Percentiles rank a stretch among this genome's conserved stretches.
These are phyloP conservation scores for Drosophila miranda DNA, from an alignment of 1,140 invertebrate genomes.

Conservation along the genomic window DNA sequence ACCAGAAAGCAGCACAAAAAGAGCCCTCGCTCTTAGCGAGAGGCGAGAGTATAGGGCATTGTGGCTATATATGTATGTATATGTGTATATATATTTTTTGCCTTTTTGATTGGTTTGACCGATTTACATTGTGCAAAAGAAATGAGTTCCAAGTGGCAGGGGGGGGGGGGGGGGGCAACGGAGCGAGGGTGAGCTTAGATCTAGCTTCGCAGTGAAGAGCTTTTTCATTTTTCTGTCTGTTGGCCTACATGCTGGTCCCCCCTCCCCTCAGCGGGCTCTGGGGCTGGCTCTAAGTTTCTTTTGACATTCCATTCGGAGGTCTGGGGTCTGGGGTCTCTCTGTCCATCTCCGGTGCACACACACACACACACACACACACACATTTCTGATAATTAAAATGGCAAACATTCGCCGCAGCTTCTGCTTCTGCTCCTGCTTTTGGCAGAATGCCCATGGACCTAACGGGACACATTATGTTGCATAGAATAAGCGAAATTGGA, in stretches of 20 bases:
- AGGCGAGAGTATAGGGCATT: constrained; percentile 33
- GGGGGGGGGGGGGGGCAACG: not conserved
- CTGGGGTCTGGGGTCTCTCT: constrained; percentile 1
- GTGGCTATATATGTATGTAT: constrained; percentile 32
- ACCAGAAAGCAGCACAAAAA: constrained; percentile 13
- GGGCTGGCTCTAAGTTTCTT: constrained; percentile 8
- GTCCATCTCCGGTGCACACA: constrained; percentile 3
- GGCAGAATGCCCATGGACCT: too few species aligned
- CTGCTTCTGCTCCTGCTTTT: not conserved
- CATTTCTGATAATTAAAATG: constrained; percentile 72
- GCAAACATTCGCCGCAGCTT: constrained; percentile 29
- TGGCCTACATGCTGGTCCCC: constrained; percentile 49
- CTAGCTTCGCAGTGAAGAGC: constrained; percentile 7
- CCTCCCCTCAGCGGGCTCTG: not conserved
- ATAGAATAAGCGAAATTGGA: too few species aligned
- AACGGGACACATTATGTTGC: too few species aligned
- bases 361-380: constrained; percentile 7
- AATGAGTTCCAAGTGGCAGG: constrained; percentile 53
- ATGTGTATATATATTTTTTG: constrained; percentile 12
- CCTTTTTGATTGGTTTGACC: constrained; percentile 75
- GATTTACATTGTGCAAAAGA: constrained; percentile 78
- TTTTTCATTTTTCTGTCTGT: constrained; percentile 54
- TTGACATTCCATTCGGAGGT: constrained; percentile 10
- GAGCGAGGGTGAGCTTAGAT: too few species aligned
- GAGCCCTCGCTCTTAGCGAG: not conserved